Evolutionary conservation across 2,888 invertebrate genomes (phyloP), one percentile per base, ranked within the genome.

Genomic region (Macrophya alboannulata): DNA sequence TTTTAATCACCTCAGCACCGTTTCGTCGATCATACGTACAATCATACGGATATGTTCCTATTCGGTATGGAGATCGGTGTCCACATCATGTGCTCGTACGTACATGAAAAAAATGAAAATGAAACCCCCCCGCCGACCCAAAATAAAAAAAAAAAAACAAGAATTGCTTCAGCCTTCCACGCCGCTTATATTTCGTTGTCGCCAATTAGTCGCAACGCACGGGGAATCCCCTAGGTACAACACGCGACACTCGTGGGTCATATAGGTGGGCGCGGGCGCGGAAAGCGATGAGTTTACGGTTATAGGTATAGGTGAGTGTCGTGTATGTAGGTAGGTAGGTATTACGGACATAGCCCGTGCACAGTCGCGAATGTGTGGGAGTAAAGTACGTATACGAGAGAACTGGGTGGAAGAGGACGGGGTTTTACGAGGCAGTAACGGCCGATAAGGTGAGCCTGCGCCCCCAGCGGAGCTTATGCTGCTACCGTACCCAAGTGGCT

Each of bases 401-500:
- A 87, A 83, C 4, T 84, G 40, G 82, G 86, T 90, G 91, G 90
- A 91, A 89, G 91, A 90, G 92, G 91, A 91, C 90, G 89, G 90
- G 90, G 90, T 91, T 93, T 93, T 93, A 93, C 93, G 93, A 93
- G 93, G 93, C 93, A 93, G 93, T 93, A 93, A 93, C 93, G 93
- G 92, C 93, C 93, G 93, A 93, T 93, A 93, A 93, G 93, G 93
- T 92, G 93, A 93, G 92, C 93, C 92, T 89, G 90, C 89, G 90
- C 91, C 90, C 89, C 91, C 90, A 90, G 88, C 90, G 92, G 90
- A 90, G 92, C 92, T 93, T 92, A 93, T 91, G 92, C 90, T 89
- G 90, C 92, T 93, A 93, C 92, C 91, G 92, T 91, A 92, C 93
- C 93, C 93, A 92, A 93, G 93, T 93, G 93, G 91, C 93, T 92